These are phyloP conservation scores for Subacronicta megacephala DNA, from an alignment of 2,888 invertebrate genomes.

Conservation along the genomic window DNA sequence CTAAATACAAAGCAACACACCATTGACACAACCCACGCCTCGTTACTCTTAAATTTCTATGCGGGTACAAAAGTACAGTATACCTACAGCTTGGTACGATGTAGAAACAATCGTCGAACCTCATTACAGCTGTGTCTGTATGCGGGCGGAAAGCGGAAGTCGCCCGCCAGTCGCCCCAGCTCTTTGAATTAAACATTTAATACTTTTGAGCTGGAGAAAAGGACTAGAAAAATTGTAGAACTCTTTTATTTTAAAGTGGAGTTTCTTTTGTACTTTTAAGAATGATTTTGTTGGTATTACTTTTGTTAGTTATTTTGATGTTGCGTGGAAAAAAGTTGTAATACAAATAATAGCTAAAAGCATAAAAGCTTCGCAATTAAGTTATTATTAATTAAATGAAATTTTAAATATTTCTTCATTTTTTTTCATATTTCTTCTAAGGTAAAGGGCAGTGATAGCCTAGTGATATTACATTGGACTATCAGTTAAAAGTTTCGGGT, in stretches of 20 bases:
- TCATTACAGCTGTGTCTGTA: conserved; percentile 35
- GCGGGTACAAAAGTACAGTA: conserved; percentile 15
- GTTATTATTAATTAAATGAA: too few relatives aligned
- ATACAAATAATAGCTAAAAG: neutral
- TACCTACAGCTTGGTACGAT: conserved; percentile 6
- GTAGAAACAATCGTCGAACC: conserved; percentile 15
- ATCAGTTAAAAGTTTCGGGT: too few relatives aligned
- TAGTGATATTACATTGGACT: too few relatives aligned
- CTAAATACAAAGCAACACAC: conserved; percentile 7
- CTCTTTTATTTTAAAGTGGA: conserved; percentile 29
- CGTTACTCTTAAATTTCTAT: conserved; percentile 23
- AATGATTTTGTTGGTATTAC: conserved; percentile 12
- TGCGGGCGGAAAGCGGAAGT: conserved; percentile 37
- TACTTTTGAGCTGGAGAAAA: conserved; percentile 38
- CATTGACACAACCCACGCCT: conserved; percentile 20
- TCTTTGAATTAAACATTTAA: conserved; percentile 57
- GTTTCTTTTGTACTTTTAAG: conserved; percentile 24
- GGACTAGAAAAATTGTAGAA: conserved; percentile 30
- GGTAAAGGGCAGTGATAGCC: too few relatives aligned
- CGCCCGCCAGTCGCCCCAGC: conserved; percentile 4
- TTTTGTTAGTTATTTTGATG: conserved; percentile 16
- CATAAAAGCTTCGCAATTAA: neutral
- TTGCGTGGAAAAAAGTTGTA: conserved; percentile 5
- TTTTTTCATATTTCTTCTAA: too few relatives aligned
- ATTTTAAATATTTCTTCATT: too few relatives aligned